Evolutionary conservation across 2,888 invertebrate genomes (phyloP), one percentile per base, ranked within the genome.

Genomic region (Drosophila stalkeri): DNA sequence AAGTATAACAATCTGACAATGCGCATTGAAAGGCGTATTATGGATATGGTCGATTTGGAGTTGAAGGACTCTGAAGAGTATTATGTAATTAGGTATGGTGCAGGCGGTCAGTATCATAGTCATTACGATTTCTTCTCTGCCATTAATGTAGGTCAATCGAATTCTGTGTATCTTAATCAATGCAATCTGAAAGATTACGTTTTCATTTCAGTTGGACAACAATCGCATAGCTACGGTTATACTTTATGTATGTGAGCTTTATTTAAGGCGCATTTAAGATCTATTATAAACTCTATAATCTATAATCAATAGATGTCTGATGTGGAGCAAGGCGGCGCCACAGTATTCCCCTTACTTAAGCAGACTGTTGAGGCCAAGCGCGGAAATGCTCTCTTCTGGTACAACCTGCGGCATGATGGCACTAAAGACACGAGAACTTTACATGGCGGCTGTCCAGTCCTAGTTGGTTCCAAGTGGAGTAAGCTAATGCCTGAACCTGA

Each of bases 281-380:
- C 1, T 14, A 6, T 20, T 44, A 20, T 44, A 20, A 44, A 14
- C 6, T 2, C 7, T 20, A 3, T 14, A n/a, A n/a, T n/a, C n/a
- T 20, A 5, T 14, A 20, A 44, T 23, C 44, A 2, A n/a, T 41
- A 41, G 41, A n/a, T 41, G 41, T 97, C 96, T 68, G 98, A 99
- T 91, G 99, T 99, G 9, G 96, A 97, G 37, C 98, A 98, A 92
- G 99, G 99, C 1, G 99, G 99, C 16, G 98, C 98, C 7, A 99
- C 99, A 0, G 99, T 99, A 7, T 99, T 99, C 93, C 98, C 99
- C 0, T 95, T 95, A 77, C 94, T 99, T 14, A 96, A 96, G 6
- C 94, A 97, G 39, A 95, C 97, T 18, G 93, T 99, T 61, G 97
- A 96, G n/a, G n/a, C 41, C 3, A 44, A 23, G 44, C 23, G 20